A percentile compares a stretch with the other conserved stretches of the same genome.
phyloP scores from a whole-genome alignment of 2,888 invertebrate genomes.

The Spodoptera exigua region DNA sequence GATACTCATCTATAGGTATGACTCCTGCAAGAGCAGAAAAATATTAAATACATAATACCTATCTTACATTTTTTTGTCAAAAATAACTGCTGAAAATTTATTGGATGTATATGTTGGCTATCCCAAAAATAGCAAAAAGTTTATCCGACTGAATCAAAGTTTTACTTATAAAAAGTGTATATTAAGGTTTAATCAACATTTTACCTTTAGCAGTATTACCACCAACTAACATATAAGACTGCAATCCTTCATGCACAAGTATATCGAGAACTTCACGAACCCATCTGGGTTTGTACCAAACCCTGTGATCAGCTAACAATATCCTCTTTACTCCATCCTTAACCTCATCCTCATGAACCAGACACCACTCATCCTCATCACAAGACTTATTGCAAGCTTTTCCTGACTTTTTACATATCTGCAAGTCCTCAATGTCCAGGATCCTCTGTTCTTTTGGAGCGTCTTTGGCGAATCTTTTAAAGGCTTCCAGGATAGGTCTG shows the following conservation, averaged over 20 bases:
- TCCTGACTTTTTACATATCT: conserved; percentile 59
- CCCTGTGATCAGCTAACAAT: conserved; percentile 68
- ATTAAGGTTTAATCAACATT: too few species aligned
- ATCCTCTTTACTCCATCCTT: conserved; percentile 55
- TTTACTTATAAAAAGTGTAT: too few species aligned
- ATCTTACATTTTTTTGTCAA: too few species aligned
- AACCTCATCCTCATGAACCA: conserved; percentile 63
- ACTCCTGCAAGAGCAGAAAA: conserved; percentile 68
- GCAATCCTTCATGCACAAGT: conserved; percentile 65
- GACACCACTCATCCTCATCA: conserved; percentile 70
- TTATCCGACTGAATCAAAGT: too few species aligned
- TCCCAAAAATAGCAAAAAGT: too few species aligned
- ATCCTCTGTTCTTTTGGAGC: conserved; percentile 63
- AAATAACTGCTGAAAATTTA: too few species aligned
- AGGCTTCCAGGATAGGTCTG: conserved; percentile 90
- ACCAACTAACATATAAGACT: conserved; percentile 89
- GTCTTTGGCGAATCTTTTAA: conserved; percentile 89
- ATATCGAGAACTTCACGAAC: conserved; percentile 85
- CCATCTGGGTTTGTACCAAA: conserved; percentile 86
- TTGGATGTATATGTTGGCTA: too few species aligned
- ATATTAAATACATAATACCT: neutral
- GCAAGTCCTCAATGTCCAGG: conserved; percentile 47
- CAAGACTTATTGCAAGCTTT: conserved; percentile 45
- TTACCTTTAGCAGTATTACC: conserved; percentile 93
- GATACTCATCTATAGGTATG: conserved; percentile 73